Evolutionary conservation across 2,113 vertebrate species (phyloP).

Genomic region (Sula dactylatra): DNA sequence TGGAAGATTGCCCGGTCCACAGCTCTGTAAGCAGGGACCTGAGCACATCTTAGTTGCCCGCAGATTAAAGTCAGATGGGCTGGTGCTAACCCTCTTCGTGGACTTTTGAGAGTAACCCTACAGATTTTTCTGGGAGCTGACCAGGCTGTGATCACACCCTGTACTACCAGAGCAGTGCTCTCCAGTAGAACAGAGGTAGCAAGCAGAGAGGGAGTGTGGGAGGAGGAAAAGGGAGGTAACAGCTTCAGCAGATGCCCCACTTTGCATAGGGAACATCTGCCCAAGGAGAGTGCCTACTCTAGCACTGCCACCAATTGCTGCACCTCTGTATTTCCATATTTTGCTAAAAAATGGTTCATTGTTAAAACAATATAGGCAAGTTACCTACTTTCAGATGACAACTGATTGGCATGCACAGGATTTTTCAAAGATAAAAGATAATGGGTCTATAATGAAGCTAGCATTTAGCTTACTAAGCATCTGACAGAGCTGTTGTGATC

Average conservation of each 20-base stretch:
- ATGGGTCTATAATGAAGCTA: background rate
- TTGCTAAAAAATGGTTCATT: background rate
- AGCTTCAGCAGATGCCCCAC: background rate
- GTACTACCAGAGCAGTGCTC: background rate
- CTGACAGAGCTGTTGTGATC: background rate
- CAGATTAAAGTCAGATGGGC: background rate
- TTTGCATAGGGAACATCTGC: background rate
- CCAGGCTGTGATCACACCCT: background rate
- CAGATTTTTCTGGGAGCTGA: background rate
- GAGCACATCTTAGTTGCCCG: background rate
- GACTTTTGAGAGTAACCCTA: background rate
- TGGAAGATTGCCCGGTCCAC: background rate
- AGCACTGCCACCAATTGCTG: background rate
- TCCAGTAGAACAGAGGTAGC: background rate
- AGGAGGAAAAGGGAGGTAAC: background rate
- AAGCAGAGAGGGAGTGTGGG: background rate
- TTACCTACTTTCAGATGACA: background rate
- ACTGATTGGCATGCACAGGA: background rate
- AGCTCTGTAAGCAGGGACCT: background rate
- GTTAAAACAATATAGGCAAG: background rate
- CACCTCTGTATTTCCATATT: background rate
- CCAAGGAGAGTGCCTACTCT: background rate
- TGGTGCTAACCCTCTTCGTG: accelerated
- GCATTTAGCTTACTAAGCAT: background rate
- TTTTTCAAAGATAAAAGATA: background rate